Evolutionary conservation across 2,113 vertebrate genomes (phyloP), one percentile per base, ranked within the genome.

Genomic region (Petroica traversi): DNA sequence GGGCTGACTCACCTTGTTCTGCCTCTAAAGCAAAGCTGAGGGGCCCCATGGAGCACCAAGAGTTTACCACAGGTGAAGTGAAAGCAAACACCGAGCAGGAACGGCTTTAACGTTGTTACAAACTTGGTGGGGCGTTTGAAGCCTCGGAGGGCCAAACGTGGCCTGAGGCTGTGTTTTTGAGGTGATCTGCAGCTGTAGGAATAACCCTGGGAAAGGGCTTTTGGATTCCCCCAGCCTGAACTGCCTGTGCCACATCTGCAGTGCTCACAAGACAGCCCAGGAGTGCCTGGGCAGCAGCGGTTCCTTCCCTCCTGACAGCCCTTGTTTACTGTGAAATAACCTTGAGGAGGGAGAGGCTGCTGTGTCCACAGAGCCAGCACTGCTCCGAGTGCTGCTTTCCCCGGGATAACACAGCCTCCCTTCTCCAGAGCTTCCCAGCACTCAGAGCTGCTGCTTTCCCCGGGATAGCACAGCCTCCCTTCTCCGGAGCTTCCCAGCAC

Each of bases 301-400:
- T 1, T 73, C 71, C 67, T 82, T 82, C 89, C 63, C 76, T 85
- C 45, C 76, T 4, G 55, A 19, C 19, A 0, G 85, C 58, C 31
- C 55, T 73, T 95, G 74, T 96, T 96, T 96, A 63, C 91, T 43
- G 3, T 36, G 36, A 87, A 96, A 94, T 86, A 96, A 85, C 88
- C 90, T 93, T 95, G 96, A 88, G 82, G 68, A 10, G 48, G 31
- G 82, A 92, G 79, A 31, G 1, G 7, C 72, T 46, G 79, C 74
- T 78, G 80, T 79, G 85, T 78, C 62, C 63, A 2, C 77, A 36
- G 88, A 81, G 72, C 79, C 15, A 1, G 79, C 12, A 25, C 89
- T 19, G 72, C 8, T 46, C 79, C 24, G 84, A 93, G 72, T 33
- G 25, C 92, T 48, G 91, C 93, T 81, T 85, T 88, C 90, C 41